Percentiles rank a stretch among this genome's conserved stretches.
phyloP scores from a whole-genome alignment of 2,888 invertebrate genomes.

The Ochropleura leucogaster region DNA sequence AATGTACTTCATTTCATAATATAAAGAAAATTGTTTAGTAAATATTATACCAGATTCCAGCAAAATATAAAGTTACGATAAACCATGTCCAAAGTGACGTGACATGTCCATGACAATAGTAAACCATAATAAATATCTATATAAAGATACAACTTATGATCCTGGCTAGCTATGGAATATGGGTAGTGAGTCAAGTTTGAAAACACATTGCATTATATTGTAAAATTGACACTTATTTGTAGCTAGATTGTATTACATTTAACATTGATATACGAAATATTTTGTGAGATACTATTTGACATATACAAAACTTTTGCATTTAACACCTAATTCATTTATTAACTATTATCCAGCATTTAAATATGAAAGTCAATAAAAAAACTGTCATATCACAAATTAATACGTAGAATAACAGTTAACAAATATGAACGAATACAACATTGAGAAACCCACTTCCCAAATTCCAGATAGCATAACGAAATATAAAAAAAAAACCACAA shows the following conservation, averaged over 20 bases:
- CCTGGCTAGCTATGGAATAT: slow-evolving; percentile 40
- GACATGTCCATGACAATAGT: slow-evolving; percentile 16
- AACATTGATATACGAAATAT: slow-evolving; percentile 6
- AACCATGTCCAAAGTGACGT: slow-evolving; percentile 47
- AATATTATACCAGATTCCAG: slow-evolving; percentile 60
- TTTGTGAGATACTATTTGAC: slow-evolving; percentile 16
- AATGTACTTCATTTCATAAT: slow-evolving; percentile 70
- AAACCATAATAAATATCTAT: slow-evolving; percentile 64
- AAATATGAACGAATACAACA: not conserved
- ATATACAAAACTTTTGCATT: slow-evolving; percentile 16
- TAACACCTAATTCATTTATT: not conserved
- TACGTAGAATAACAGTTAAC: slow-evolving; percentile 2
- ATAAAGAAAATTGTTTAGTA: slow-evolving; percentile 59
- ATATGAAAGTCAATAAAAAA: slow-evolving; percentile 8
- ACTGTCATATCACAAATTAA: not conserved
- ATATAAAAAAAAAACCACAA: slow-evolving; percentile 46
- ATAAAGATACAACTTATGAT: slow-evolving; percentile 60
- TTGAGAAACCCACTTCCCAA: slow-evolving; percentile 36
- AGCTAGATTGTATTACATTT: slow-evolving; percentile 15
- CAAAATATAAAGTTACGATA: slow-evolving; percentile 58
- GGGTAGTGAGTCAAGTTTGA: slow-evolving; percentile 33
- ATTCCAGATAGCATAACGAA: slow-evolving; percentile 39
- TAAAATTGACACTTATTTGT: slow-evolving; percentile 41
- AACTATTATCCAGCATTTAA: not conserved
- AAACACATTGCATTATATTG: slow-evolving; percentile 36